These are phyloP conservation scores for Lepilemur ruficaudatus DNA, from an alignment of 2,797 vertebrate genomes.

Conservation along the genomic window DNA sequence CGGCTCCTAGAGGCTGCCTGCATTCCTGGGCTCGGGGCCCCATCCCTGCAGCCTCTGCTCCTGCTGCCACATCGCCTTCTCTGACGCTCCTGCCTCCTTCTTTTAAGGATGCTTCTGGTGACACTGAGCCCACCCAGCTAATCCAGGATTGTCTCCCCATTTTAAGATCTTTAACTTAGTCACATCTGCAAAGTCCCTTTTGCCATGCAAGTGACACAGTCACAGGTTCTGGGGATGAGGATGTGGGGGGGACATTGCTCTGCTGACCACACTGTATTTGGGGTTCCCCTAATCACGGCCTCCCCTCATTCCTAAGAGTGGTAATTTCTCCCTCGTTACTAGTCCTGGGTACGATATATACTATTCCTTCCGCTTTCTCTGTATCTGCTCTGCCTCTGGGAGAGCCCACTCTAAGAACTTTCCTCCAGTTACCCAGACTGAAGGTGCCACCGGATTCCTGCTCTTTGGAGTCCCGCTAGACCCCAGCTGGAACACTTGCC, in stretches of 20 bases:
- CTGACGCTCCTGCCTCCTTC: not conserved
- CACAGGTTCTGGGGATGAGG: not conserved
- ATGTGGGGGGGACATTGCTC: not conserved
- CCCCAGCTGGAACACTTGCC: not conserved
- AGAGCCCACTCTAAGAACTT: not conserved
- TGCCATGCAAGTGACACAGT: not conserved
- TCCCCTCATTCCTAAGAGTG: not conserved
- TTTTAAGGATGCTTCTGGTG: not conserved
- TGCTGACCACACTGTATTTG: no score
- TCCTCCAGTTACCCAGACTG: not conserved
- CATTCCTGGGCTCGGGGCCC: not conserved
- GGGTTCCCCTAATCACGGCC: fast-evolving
- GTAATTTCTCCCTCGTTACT: fast-evolving
- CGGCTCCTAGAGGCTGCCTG: not conserved
- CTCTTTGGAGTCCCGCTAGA: not conserved
- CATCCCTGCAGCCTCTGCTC: not conserved
- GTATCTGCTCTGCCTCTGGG: fast-evolving
- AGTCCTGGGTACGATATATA: not conserved
- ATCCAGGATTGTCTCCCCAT: not conserved
- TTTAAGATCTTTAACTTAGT: not conserved
- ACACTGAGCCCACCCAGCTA: not conserved
- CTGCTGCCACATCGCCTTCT: fast-evolving
- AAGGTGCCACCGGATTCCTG: not conserved
- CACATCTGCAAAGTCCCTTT: not conserved
- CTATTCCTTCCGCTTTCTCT: not conserved